Percentiles rank a stretch among this genome's conserved stretches.
Evolutionary conservation across 2,797 vertebrate species (phyloP).

Genomic region (Crocodylus rhombifer): DNA sequence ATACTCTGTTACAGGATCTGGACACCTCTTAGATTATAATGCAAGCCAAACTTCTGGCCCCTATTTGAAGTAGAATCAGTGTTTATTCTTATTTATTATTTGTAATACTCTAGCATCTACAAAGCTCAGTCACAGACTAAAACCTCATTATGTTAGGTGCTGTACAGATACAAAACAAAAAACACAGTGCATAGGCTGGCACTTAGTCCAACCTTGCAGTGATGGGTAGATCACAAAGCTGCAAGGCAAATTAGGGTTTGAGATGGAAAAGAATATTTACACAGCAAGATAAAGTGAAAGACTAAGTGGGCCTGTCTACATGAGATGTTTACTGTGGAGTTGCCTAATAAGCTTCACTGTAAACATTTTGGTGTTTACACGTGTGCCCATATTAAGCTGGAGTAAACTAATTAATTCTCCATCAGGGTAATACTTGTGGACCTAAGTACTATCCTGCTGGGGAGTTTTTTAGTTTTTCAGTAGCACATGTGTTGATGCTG

Average conservation of each 20-base stretch:
- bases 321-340: not conserved
- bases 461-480: too few relatives aligned
- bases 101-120: not conserved
- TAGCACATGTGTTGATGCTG: too few relatives aligned
- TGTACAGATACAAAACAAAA: not conserved
- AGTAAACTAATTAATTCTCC: too few relatives aligned
- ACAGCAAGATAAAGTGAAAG: not conserved
- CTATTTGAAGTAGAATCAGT: conserved; percentile 6
- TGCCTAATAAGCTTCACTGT: too few relatives aligned
- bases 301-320: not conserved
- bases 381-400: too few relatives aligned
- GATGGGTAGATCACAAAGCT: not conserved
- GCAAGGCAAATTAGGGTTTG: not conserved
- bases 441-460: too few relatives aligned
- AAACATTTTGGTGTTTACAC: too few relatives aligned
- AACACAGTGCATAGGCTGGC: not conserved
- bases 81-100: conserved; percentile 32
- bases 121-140: not conserved
- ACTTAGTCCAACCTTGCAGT: not conserved
- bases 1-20: conserved; percentile 9
- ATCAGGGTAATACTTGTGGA: too few relatives aligned
- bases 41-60: not conserved
- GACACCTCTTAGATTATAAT: conserved; percentile 22
- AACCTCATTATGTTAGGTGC: not conserved
- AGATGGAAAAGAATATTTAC: not conserved